Percentiles rank a stretch among this genome's conserved stretches.
Evolutionary conservation across 2,888 invertebrate species (phyloP).

Genomic region (Apamea sordens): DNA sequence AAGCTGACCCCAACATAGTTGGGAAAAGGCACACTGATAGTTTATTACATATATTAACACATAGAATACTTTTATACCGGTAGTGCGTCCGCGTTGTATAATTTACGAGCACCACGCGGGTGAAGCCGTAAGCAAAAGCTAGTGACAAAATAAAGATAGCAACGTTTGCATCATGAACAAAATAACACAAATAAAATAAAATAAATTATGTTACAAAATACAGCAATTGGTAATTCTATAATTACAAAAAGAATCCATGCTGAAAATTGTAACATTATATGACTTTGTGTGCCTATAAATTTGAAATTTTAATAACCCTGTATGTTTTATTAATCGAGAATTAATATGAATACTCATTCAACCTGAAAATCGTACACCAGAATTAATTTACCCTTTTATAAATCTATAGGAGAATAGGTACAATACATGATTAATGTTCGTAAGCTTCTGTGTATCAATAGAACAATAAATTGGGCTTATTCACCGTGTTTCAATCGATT

Average conservation of each 20-base stretch:
- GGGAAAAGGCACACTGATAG: not conserved
- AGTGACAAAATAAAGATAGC: not conserved
- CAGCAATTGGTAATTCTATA: conserved; percentile 28
- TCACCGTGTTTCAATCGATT: not conserved
- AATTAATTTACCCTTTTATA: conserved; percentile 40
- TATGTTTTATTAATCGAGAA: conserved; percentile 39
- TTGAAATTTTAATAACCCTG: conserved; percentile 51
- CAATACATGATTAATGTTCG: conserved; percentile 21
- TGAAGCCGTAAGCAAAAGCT: not conserved
- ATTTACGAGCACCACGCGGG: not conserved
- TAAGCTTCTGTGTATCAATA: not conserved
- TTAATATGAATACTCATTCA: conserved; percentile 43
- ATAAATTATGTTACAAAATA: not conserved
- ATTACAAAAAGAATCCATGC: conserved; percentile 60
- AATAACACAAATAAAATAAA: not conserved
- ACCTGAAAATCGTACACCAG: conserved; percentile 29
- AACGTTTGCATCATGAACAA: too few relatives aligned
- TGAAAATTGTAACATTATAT: conserved; percentile 54
- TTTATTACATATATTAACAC: not conserved
- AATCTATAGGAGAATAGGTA: not conserved
- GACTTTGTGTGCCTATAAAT: conserved; percentile 26
- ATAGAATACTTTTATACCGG: not conserved
- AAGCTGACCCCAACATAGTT: too few relatives aligned
- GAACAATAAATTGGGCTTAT: not conserved
- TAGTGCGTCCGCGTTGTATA: not conserved